A percentile compares a stretch with the other conserved stretches of the same genome.
Conservation (phyloP, 2,888 invertebrate species). For the Agrochola lota region DNA sequence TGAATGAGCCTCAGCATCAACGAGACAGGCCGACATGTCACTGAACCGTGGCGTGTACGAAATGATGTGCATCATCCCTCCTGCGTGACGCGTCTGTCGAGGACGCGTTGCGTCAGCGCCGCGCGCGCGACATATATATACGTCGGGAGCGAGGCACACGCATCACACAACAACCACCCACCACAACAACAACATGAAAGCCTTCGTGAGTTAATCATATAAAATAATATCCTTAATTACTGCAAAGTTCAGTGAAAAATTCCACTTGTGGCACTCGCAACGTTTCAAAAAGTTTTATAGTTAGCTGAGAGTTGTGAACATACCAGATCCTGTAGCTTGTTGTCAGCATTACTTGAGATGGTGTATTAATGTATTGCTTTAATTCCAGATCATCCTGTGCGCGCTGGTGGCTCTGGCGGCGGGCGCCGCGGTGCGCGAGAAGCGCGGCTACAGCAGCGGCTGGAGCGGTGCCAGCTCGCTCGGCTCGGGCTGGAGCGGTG, state of each 20-base stretch:
- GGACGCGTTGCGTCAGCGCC: slow-evolving; percentile 41
- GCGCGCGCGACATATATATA: slow-evolving; percentile 40
- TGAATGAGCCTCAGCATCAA: not conserved
- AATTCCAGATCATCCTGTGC: slow-evolving; percentile 48
- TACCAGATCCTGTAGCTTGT: not conserved
- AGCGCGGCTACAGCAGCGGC: slow-evolving; percentile 60
- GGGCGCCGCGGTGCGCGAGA: slow-evolving; percentile 55
- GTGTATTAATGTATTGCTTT: not conserved
- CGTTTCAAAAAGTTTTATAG: not conserved
- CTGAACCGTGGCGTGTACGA: slow-evolving; percentile 10
- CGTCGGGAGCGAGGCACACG: not conserved
- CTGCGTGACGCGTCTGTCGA: slow-evolving; percentile 17
- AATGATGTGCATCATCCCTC: not conserved
- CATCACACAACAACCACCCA: slow-evolving; percentile 35
- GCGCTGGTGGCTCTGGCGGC: slow-evolving; percentile 50
- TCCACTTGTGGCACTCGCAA: no score
- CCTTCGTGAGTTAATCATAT: slow-evolving; percentile 57
- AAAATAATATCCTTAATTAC: not conserved
- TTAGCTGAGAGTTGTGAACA: not conserved
- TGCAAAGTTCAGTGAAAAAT: not conserved
- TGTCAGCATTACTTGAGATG: not conserved
- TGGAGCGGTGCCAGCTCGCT: slow-evolving; percentile 12
- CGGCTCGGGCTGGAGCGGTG: not conserved
- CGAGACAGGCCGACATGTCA: not conserved
- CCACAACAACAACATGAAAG: slow-evolving; percentile 59